Base-by-base conservation (phyloP, 2,888 invertebrate species). In the Chelonus formosanus region DNA sequence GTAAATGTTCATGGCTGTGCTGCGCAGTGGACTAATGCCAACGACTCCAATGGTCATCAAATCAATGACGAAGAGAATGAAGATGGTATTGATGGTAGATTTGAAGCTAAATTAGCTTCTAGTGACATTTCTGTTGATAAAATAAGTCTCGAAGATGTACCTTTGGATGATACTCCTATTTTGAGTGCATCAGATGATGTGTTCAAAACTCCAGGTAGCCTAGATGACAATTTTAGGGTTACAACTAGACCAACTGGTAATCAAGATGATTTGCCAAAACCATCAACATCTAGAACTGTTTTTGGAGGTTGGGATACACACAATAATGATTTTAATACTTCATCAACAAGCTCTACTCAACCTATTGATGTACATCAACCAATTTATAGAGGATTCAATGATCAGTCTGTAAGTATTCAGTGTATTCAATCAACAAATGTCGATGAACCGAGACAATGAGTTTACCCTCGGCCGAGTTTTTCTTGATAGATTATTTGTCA, bases 391-490 rank as follows among this genome's bases (percentile, higher is more conserved):
- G 74, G 73, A 53, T 62, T 74, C 72, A 71, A 71, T 72, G 79
- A 81, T 47, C 79, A 78, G 71, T 76, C 79, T 71, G 82, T 82
- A 78, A 80, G 82, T 82, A 71, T 56, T 59, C 35, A 36, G 52
- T 47, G 43, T 52, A 44, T 31, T 36, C 32, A 44, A n/a, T 45
- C 35, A 53, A 35, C 34, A 50, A 50, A 48, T 40, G 40, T 59
- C 50, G 50, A 43, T 59, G 50, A 47, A 59, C 59, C 48, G 50
- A 31, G 50, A 43, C 50, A 40, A 36, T 31, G 44, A 48, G 47
- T 52, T 52, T 52, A 34, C 20, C 52, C 52, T 52, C 52, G 52
- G 32, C 52, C 52, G 52, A 48, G 32, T 50, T 59, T 58, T n/a
- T 47, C 35, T 48, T 36, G 45, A 20, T 45, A 4, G 34, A 5